Percentiles rank a stretch among this genome's conserved stretches.
phyloP scores from a whole-genome alignment of 2,113 vertebrate species.

The Tor tambroides region DNA sequence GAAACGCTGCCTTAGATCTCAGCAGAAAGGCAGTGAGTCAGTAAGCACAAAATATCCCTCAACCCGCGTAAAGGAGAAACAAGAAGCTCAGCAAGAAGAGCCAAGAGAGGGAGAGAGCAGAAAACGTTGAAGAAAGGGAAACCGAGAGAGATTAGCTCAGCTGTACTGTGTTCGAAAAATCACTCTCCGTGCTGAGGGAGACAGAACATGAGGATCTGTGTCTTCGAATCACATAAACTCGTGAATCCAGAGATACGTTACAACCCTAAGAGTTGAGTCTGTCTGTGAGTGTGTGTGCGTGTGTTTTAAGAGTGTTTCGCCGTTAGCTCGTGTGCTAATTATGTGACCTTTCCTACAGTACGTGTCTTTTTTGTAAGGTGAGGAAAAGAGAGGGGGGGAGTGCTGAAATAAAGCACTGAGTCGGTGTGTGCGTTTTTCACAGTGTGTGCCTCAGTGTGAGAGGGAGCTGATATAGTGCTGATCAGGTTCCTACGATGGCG shows the following conservation, averaged over 20 bases:
- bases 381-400: neutral
- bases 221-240: constrained; percentile 9
- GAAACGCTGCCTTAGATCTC: constrained; percentile 38
- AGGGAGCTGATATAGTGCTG: constrained; percentile 46
- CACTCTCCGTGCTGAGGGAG: constrained; percentile 17
- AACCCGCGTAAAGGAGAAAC: constrained; percentile 32
- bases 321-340: constrained; percentile 6
- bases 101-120: neutral
- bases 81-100: constrained; percentile 9
- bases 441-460: constrained; percentile 33
- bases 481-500: constrained; percentile 39
- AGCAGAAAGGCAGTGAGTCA: constrained; percentile 39
- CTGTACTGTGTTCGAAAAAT: constrained; percentile 18
- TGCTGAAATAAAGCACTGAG: constrained; percentile 24
- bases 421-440: constrained; percentile 21
- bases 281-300: neutral
- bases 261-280: neutral
- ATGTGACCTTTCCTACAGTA: constrained; percentile 33
- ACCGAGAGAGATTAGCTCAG: constrained; percentile 27
- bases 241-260: neutral
- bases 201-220: constrained; percentile 25
- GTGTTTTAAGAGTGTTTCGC: neutral
- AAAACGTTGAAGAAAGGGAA: constrained; percentile 5
- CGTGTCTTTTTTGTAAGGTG: constrained; percentile 18
- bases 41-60: constrained; percentile 50